Evolutionary conservation across 2,888 invertebrate genomes (phyloP), one percentile per base, ranked within the genome.

Genomic region (Melinopterus prodromus): DNA sequence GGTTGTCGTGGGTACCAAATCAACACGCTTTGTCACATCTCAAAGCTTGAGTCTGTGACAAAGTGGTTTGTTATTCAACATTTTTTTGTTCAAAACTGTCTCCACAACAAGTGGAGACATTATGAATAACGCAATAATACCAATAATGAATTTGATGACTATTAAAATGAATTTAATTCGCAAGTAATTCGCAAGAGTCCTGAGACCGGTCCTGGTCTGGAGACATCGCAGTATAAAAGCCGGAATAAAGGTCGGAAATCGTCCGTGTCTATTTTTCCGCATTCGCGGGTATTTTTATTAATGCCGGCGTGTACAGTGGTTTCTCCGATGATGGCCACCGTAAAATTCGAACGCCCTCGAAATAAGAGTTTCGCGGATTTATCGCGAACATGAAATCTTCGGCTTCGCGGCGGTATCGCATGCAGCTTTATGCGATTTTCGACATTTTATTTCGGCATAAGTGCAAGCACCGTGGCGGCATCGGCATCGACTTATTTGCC

Each of bases 351-450:
- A 53, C 53, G 53, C 53, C 53, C 53, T 53, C 53, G 53, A 53
- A 53, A 53, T 53, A 53, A 53, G 53, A 53, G 53, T 53, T 53
- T 53, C 53, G 53, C 53, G 74, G 37, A 74, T 74, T 74, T 74
- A 74, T 74, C 74, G 74, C 37, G 36, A 37, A 74, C 74, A 74
- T 74, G 74, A 74, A 74, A 74, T 74, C 74, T 35, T 74, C 35
- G 74, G 26, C 37, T 74, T 74, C 37, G 74, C 35, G 37, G 74
- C 35, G 74, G 74, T 53, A 53, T 53, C 53, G 53, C 53, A 53
- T 53, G 53, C 53, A 53, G 53, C 53, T 53, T 53, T 53, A 53
- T 53, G 53, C 53, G 53, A 53, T 53, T 53, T 53, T 53, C 53
- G 12, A 53, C 53, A 26, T 53, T 53, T 53, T 53, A 53, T 53